phyloP scores from a whole-genome alignment of 2,888 invertebrate genomes.

The Lottia gigantea region DNA sequence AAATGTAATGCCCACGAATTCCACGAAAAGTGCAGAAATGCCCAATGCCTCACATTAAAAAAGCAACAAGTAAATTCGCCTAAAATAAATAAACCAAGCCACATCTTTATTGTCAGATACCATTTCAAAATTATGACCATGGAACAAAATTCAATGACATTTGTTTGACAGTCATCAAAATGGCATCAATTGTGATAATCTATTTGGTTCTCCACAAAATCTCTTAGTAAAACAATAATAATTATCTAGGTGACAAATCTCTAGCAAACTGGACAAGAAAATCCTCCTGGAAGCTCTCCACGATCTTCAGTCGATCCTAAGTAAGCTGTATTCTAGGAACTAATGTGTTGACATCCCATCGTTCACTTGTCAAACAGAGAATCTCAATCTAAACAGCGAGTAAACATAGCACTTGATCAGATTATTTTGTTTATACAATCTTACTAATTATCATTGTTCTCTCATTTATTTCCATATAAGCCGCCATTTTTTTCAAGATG shows the following conservation, averaged over 20 bases:
- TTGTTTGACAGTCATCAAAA: constrained; percentile 2
- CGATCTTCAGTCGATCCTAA: background rate
- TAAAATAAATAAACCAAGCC: no score
- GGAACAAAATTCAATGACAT: no score
- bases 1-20: no score
- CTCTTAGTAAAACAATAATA: constrained; percentile 9
- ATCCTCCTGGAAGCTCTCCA: background rate
- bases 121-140: no score
- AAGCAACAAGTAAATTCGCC: no score
- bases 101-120: no score
- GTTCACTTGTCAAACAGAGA: constrained; percentile 4
- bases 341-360: constrained; percentile 11
- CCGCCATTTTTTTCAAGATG: constrained; percentile 6
- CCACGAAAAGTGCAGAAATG: no score
- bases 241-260: constrained; percentile 6
- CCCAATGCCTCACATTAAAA: no score
- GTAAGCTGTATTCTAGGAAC: background rate
- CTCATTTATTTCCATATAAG: background rate
- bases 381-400: background rate
- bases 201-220: background rate
- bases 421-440: background rate
- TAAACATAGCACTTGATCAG: constrained; percentile 5
- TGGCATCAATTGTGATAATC: constrained; percentile 8
- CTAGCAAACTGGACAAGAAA: constrained; percentile 4
- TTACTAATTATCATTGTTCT: constrained; percentile 7